Evolutionary conservation across 1,140 invertebrate genomes (phyloP).

Genomic region (Nasonia vitripennis): DNA sequence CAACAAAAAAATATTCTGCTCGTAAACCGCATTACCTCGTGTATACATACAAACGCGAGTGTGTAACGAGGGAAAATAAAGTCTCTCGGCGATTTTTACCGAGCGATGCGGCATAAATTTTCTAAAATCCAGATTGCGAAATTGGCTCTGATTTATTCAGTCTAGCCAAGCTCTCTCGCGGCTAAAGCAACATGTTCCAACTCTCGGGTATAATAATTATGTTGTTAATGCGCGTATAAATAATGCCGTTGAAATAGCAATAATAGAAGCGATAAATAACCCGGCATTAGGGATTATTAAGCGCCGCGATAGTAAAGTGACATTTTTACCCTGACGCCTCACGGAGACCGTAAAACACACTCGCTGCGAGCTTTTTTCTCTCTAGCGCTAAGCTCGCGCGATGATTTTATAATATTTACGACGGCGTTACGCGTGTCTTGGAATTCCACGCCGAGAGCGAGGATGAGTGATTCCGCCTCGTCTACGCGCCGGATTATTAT

Average conservation of each 20-base stretch:
- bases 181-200: background rate
- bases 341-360: background rate
- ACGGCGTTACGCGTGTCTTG: background rate
- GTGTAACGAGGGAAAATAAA: background rate
- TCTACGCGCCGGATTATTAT: background rate
- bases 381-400: too few species aligned
- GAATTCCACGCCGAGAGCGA: background rate
- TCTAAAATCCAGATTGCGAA: slow-evolving; percentile 18
- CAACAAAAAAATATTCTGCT: background rate
- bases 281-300: background rate
- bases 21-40: background rate
- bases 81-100: background rate
- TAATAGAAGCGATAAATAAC: slow-evolving; percentile 29
- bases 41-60: background rate
- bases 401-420: slow-evolving; percentile 15
- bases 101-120: slow-evolving; percentile 11
- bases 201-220: background rate
- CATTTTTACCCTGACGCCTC: slow-evolving; percentile 11
- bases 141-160: slow-evolving; percentile 18
- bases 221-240: slow-evolving; percentile 37
- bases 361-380: background rate
- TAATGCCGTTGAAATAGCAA: slow-evolving; percentile 25
- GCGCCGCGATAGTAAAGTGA: slow-evolving; percentile 1
- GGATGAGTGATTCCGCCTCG: background rate
- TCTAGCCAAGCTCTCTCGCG: background rate